Evolutionary conservation across 2,113 vertebrate species (phyloP).

Genomic region (Lepus europaeus): DNA sequence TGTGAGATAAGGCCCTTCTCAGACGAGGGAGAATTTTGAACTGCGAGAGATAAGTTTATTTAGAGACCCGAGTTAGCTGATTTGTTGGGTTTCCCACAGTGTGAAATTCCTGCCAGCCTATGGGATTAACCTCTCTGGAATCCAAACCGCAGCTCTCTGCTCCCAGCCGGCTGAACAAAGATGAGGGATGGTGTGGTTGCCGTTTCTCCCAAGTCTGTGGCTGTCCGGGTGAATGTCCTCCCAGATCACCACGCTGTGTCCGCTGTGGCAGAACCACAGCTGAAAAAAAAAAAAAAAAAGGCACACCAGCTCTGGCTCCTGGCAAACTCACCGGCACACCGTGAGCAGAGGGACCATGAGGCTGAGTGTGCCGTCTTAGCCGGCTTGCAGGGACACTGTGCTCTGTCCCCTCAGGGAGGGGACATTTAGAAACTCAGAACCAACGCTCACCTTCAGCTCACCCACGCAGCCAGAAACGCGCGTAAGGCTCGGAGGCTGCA

Average conservation of each 20-base stretch:
- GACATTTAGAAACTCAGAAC: neutral
- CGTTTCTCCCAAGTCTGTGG: neutral
- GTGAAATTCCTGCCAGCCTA: conserved; percentile 61
- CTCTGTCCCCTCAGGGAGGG: neutral
- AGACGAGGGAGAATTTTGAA: neutral
- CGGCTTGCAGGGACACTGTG: accelerated
- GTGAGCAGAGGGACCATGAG: neutral
- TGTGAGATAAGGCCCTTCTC: neutral
- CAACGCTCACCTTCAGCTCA: neutral
- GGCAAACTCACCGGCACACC: neutral
- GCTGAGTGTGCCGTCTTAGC: neutral
- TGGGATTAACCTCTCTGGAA: neutral
- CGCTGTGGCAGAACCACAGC: neutral
- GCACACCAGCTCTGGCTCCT: neutral
- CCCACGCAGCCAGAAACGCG: neutral
- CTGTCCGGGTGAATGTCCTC: neutral
- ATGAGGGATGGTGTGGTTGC: neutral
- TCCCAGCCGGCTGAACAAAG: neutral
- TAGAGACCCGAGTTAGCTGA: conserved; percentile 49
- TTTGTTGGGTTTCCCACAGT: conserved; percentile 58
- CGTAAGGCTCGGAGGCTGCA: neutral
- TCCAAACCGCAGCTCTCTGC: conserved; percentile 20
- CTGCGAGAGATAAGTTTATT: conserved; percentile 20
- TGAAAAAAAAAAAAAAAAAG: neutral
- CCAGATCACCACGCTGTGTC: neutral